phyloP scores from a whole-genome alignment of 1,140 invertebrate genomes.

The Lasaia peninsularis region DNA sequence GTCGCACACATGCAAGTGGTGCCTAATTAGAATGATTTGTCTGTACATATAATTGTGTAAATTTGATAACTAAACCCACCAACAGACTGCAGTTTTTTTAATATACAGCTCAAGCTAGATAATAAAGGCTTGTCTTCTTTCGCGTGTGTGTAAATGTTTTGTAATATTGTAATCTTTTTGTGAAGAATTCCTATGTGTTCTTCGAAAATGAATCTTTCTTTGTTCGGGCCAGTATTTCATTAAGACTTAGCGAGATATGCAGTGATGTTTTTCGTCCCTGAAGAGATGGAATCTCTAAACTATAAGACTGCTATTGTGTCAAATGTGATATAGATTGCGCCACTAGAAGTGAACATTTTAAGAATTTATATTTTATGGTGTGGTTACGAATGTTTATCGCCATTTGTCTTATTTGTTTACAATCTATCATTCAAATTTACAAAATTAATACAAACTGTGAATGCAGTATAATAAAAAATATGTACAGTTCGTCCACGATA shows the following conservation, averaged over 20 bases:
- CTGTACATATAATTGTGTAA: background rate
- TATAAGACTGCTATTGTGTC: conserved; percentile 38
- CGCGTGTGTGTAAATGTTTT: background rate
- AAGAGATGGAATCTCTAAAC: conserved; percentile 45
- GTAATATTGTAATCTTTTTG: background rate
- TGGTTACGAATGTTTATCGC: background rate
- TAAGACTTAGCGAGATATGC: conserved; percentile 29
- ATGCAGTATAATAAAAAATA: no score
- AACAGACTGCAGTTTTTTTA: conserved; percentile 8
- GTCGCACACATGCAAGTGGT: no score
- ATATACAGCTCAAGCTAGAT: background rate
- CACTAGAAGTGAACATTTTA: conserved; percentile 16
- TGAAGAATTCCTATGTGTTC: conserved; percentile 12
- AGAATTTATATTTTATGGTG: conserved; percentile 22
- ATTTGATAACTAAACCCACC: conserved; percentile 6
- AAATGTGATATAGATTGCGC: conserved; percentile 33
- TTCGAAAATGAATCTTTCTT: conserved; percentile 13
- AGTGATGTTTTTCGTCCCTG: conserved; percentile 45
- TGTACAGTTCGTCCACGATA: no score
- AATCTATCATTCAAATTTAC: background rate
- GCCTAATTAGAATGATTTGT: no score
- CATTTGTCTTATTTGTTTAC: background rate
- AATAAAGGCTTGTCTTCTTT: background rate
- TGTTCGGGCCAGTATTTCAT: conserved; percentile 47
- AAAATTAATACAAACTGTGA: background rate